Evolutionary conservation across 2,113 vertebrate genomes (phyloP).

Genomic region (Collichthys lucidus): DNA sequence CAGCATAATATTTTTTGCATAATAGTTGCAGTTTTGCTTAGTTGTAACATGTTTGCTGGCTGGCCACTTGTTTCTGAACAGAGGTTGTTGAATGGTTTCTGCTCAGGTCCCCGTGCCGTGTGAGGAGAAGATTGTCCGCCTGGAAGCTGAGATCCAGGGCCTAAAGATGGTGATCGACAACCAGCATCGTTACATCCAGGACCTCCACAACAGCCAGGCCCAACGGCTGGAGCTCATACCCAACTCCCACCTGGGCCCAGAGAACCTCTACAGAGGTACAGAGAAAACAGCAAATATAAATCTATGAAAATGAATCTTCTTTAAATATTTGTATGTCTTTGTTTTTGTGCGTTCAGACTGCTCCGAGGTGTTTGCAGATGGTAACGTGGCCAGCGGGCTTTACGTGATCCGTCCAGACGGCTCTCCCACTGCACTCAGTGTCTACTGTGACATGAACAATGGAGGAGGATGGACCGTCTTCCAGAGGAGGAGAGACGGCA

Average conservation of each 20-base stretch:
- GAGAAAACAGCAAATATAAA: background rate
- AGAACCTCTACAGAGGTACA: constrained; percentile 65
- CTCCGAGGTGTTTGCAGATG: constrained; percentile 79
- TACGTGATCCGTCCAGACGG: constrained; percentile 88
- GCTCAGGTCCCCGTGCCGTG: constrained; percentile 67
- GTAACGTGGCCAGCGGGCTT: constrained; percentile 85
- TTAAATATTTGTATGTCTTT: background rate
- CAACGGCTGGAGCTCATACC: constrained; percentile 66
- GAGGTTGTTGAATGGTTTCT: background rate
- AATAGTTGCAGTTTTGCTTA: background rate
- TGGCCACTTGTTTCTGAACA: background rate
- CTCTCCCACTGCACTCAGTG: constrained; percentile 79
- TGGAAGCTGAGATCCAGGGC: constrained; percentile 60
- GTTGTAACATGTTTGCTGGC: background rate
- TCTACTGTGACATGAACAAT: constrained; percentile 89
- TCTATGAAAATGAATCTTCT: background rate
- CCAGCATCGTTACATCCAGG: constrained; percentile 74
- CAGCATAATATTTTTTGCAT: background rate
- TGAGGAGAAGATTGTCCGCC: constrained; percentile 42
- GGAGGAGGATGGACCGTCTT: constrained; percentile 94
- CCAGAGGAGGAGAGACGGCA: constrained; percentile 90
- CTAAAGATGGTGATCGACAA: constrained; percentile 47
- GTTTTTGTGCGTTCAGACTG: constrained; percentile 59
- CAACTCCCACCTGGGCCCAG: constrained; percentile 53
- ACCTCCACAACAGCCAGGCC: constrained; percentile 68